phyloP scores from a whole-genome alignment of 2,888 invertebrate species.

The Dasysyrphus tricinctus region DNA sequence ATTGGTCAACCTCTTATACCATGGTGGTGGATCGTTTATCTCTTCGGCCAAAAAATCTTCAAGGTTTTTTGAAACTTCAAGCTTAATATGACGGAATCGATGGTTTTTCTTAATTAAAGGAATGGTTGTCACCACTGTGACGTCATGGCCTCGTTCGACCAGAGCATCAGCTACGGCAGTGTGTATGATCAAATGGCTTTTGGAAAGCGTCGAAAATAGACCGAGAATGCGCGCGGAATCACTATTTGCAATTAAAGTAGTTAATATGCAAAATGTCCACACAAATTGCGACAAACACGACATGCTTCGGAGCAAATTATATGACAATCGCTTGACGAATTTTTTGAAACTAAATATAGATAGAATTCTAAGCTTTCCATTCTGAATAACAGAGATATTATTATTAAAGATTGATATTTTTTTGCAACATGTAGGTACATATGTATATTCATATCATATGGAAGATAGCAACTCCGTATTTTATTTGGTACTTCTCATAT shows the following conservation, averaged over 20 bases:
- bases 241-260: background rate
- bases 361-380: background rate
- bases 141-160: conserved; percentile 80
- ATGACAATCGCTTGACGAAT: background rate
- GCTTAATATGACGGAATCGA: conserved; percentile 6
- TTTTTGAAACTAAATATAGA: conserved; percentile 2
- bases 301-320: background rate
- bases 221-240: conserved; percentile 79
- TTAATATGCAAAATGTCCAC: background rate
- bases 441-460: no score
- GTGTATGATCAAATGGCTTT: conserved; percentile 80
- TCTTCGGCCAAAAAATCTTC: background rate
- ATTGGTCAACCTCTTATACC: background rate
- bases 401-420: no score
- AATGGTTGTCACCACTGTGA: conserved; percentile 78
- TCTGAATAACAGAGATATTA: background rate
- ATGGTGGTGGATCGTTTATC: background rate
- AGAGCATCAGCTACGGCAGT: conserved; percentile 78
- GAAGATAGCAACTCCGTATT: no score
- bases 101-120: conserved; percentile 64
- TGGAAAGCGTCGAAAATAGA: conserved; percentile 79
- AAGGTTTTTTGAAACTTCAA: background rate
- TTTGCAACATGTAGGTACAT: background rate
- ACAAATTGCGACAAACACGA: background rate
- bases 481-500: no score